Evolutionary conservation across 2,113 vertebrate genomes (phyloP).

Genomic region (Otolemur garnettii): DNA sequence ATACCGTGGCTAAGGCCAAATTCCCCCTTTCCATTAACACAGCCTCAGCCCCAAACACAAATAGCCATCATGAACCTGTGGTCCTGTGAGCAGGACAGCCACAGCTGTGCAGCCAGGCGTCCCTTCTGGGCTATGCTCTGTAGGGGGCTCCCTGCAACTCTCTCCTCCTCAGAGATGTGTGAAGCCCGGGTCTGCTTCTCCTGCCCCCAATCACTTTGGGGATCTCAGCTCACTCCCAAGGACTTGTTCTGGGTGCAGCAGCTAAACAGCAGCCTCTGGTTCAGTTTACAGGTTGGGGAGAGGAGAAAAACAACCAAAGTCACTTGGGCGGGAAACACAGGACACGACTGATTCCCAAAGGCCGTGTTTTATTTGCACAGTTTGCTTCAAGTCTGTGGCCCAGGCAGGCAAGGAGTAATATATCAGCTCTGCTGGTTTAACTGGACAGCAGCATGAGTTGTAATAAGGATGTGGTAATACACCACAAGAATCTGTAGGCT

Average conservation of each 20-base stretch:
- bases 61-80: neutral
- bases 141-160: neutral
- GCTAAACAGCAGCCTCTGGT: neutral
- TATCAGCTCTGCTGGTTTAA: slow-evolving; percentile 88
- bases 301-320: slow-evolving; percentile 24
- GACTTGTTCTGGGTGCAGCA: neutral
- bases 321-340: slow-evolving; percentile 60
- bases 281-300: neutral
- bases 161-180: neutral
- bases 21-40: neutral
- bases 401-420: slow-evolving; percentile 84
- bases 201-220: neutral
- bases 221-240: neutral
- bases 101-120: rapidly evolving
- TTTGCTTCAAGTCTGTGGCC: slow-evolving; percentile 73
- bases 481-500: slow-evolving; percentile 89
- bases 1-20: neutral
- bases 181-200: neutral
- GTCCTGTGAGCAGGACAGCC: rapidly evolving
- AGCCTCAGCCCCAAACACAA: neutral
- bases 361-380: slow-evolving; percentile 79
- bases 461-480: slow-evolving; percentile 92
- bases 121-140: neutral
- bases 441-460: slow-evolving; percentile 89
- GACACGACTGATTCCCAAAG: slow-evolving; percentile 34